Percentiles rank a stretch among this genome's conserved stretches.
phyloP scores from a whole-genome alignment of 2,888 invertebrate species.

The Heteromurus nitidus region DNA sequence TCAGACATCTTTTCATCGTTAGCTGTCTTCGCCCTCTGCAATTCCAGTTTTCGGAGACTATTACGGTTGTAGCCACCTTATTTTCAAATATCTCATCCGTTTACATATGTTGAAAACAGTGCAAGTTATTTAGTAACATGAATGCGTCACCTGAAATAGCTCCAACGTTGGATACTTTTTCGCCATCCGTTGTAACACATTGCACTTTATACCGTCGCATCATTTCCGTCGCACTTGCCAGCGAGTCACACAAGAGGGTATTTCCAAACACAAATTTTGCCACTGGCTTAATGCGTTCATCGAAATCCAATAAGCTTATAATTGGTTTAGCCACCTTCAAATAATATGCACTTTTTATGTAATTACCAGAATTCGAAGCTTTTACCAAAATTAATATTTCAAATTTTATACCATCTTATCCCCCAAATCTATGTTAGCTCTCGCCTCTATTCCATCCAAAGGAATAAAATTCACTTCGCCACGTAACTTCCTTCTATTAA shows the following conservation, averaged over 20 bases:
- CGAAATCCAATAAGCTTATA: not conserved
- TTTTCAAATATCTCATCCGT: no score
- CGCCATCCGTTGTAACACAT: conserved; percentile 79
- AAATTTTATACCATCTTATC: no score
- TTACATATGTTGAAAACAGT: no score
- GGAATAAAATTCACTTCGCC: conserved; percentile 65
- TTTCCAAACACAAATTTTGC: conserved; percentile 77
- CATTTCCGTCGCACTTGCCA: conserved; percentile 76
- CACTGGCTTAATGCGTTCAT: conserved; percentile 8
- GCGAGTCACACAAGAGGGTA: conserved; percentile 77
- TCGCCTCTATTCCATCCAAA: conserved; percentile 24
- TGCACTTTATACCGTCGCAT: conserved; percentile 75
- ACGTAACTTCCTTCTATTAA: conserved; percentile 52
- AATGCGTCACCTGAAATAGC: conserved; percentile 71
- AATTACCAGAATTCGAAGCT: not conserved
- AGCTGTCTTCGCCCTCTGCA: conserved; percentile 38
- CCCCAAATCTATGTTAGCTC: no score
- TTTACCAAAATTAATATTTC: no score
- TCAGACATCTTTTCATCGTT: not conserved
- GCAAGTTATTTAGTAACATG: not conserved
- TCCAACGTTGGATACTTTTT: conserved; percentile 64
- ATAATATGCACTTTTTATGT: not conserved
- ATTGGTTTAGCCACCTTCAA: conserved; percentile 27
- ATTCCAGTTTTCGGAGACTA: conserved; percentile 40
- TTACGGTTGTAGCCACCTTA: conserved; percentile 46